Evolutionary conservation across 1,140 invertebrate genomes (phyloP), one percentile per base, ranked within the genome.

Genomic region (Microplitis mediator): DNA sequence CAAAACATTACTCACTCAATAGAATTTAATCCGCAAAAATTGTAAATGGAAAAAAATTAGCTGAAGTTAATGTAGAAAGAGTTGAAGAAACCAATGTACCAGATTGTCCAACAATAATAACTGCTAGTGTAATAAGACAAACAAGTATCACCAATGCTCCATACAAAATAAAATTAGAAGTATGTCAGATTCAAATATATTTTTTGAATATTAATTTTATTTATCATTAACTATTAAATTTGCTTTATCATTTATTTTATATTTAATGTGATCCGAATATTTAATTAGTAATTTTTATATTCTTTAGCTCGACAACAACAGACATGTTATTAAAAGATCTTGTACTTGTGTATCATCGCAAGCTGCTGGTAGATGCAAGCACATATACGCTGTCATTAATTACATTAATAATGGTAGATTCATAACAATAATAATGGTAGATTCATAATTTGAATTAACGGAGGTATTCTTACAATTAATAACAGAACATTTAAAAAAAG

Each of bases 381-480:
- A 73, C 58, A 71, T 75, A 62, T 71, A 31, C 39, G 67, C 74
- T 9, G 16, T 73, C 11, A 75, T 73, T 39, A 8, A 56, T 32
- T 73, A 71, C 34, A 63, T 73, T 11, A 73, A 75, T 60, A 45
- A 39, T 1, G 56, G 70, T 32, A 16, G 66, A 54, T 70, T 62
- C 66, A n/a, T 14, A 60, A 54, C 66, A 34, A 70, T 70, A 61
- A 72, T 71, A 6, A 64, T 60, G 5, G 9, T 64, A 11, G 66
- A 54, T 54, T 54, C 4, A 13, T 54, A 54, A 54, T 54, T 54
- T 4, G 51, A 54, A 54, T 54, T 54, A 13, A 54, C 51, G 8
- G 51, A 3, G 13, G 51, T 54, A 5, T 54, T 54, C 6, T 54
- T 54, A 54, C 3, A 54, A 54, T 54, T 13, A 54, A 11, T 54